Conservation (phyloP, 2,797 vertebrate species). For the Oreonectes daqikongensis region DNA sequence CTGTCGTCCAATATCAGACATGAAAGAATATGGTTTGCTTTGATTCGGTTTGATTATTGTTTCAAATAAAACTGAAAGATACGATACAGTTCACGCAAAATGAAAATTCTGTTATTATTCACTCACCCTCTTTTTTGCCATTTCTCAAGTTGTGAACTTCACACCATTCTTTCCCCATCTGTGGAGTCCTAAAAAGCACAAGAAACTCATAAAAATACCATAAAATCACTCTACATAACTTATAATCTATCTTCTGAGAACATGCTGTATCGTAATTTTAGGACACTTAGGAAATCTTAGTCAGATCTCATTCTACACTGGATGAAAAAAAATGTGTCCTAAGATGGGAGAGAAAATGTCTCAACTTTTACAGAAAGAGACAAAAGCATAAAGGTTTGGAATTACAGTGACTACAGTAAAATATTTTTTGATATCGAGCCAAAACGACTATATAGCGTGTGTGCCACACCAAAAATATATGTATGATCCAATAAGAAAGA, state of each 20-base stretch:
- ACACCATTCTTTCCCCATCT: background rate
- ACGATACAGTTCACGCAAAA: background rate
- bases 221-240: background rate
- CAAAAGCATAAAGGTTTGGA: background rate
- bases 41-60: slow-evolving; percentile 14
- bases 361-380: background rate
- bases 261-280: no score
- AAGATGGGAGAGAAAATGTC: background rate
- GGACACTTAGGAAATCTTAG: no score
- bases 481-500: background rate
- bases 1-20: slow-evolving; percentile 6
- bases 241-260: background rate
- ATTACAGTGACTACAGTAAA: background rate
- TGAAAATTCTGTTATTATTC: background rate
- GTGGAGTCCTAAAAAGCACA: slow-evolving; percentile 14
- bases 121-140: background rate
- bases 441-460: background rate
- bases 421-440: background rate
- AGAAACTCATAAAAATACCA: background rate
- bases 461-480: background rate
- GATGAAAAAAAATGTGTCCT: background rate
- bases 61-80: background rate
- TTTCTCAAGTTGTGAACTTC: no score
- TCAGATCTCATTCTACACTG: background rate
- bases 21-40: slow-evolving; percentile 6